Conservation (phyloP, 2,113 vertebrate species). For the Charina bottae region DNA sequence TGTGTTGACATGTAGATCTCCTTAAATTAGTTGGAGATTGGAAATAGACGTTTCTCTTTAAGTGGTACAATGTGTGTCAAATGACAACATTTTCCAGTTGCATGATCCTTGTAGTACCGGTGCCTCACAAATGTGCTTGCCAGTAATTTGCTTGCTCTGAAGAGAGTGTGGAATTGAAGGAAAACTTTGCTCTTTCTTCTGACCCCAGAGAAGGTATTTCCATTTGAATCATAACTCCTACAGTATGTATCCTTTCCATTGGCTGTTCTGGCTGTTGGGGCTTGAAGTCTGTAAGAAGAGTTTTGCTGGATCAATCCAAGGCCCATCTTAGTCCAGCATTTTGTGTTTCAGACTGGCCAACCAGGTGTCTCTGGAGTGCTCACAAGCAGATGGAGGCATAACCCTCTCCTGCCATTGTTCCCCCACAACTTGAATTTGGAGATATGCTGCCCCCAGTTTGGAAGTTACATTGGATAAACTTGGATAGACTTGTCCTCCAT, state of each 20-base stretch:
- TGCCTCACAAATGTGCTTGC: background rate
- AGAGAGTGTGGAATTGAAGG: background rate
- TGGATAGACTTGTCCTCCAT: background rate
- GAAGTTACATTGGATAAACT: background rate
- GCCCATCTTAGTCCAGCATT: background rate
- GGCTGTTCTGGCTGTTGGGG: background rate
- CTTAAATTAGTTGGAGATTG: slow-evolving; percentile 31
- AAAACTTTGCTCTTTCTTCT: background rate
- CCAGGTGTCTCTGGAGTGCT: background rate
- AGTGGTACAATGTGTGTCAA: background rate
- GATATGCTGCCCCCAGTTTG: background rate
- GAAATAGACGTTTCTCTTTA: background rate
- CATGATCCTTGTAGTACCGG: background rate
- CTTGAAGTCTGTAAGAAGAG: background rate
- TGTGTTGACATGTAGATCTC: slow-evolving; percentile 22
- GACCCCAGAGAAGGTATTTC: background rate
- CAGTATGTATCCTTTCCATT: background rate
- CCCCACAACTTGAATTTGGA: background rate
- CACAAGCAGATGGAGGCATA: background rate
- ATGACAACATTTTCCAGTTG: background rate
- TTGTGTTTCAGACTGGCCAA: background rate
- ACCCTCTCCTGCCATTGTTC: background rate
- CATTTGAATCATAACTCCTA: background rate
- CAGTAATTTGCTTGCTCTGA: background rate
- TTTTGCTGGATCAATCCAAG: background rate